Evolutionary conservation across 2,113 vertebrate genomes (phyloP).

Genomic region (Australoheros scitulus): DNA sequence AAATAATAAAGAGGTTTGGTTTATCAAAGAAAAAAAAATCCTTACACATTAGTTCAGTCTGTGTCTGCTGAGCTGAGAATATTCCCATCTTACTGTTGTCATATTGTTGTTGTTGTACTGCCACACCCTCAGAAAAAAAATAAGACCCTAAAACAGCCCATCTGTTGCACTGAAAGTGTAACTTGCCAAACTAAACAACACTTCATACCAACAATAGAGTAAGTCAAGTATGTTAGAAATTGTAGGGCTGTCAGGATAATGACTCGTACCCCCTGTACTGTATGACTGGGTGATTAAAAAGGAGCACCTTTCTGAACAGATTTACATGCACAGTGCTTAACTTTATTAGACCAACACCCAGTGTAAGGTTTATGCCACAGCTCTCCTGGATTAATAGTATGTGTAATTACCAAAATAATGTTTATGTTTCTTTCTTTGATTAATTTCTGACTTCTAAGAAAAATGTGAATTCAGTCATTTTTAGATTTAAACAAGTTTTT

Average conservation of each 20-base stretch:
- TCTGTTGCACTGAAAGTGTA: neutral
- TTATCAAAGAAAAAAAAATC: neutral
- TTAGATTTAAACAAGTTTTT: too few species aligned
- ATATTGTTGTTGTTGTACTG: too few species aligned
- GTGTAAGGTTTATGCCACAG: neutral
- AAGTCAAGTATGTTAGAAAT: too few species aligned
- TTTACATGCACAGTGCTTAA: accelerated
- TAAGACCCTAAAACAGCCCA: neutral
- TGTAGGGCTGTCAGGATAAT: too few species aligned
- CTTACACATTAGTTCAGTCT: neutral
- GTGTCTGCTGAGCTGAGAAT: neutral
- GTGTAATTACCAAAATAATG: neutral
- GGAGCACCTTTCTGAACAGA: neutral
- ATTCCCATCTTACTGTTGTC: neutral
- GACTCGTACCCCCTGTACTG: too few species aligned
- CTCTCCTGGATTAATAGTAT: neutral
- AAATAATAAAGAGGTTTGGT: accelerated
- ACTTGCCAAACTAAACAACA: neutral
- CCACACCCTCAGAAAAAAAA: too few species aligned
- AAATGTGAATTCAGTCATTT: too few species aligned
- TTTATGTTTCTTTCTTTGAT: neutral
- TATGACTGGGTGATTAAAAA: neutral
- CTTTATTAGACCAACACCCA: neutral
- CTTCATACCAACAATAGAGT: neutral
- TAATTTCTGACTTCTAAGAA: too few species aligned